A percentile compares a stretch with the other conserved stretches of the same genome.
Evolutionary conservation across 2,888 invertebrate genomes (phyloP).

Genomic region (Amorpha juglandis): DNA sequence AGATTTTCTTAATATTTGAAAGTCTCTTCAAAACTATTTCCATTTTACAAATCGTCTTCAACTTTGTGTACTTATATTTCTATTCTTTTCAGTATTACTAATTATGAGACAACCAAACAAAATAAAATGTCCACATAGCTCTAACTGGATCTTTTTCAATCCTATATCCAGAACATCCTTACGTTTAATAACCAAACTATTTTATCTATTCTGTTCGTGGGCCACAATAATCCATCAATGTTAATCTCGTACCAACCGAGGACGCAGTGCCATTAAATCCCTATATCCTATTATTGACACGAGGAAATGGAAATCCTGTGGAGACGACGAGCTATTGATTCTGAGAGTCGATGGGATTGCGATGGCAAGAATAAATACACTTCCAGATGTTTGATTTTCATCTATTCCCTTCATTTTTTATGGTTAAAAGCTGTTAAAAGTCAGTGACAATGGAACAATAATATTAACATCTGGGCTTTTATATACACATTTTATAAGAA

Average conservation of each 20-base stretch:
- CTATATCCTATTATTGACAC: constrained; percentile 35
- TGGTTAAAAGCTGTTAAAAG: background rate
- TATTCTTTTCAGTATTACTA: too few relatives aligned
- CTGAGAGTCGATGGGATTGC: constrained; percentile 28
- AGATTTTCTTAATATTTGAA: too few relatives aligned
- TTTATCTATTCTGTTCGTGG: background rate
- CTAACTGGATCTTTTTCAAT: too few relatives aligned
- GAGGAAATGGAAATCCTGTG: constrained; percentile 42
- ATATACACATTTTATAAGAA: background rate
- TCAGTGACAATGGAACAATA: too few relatives aligned
- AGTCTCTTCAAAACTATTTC: too few relatives aligned
- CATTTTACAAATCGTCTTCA: too few relatives aligned
- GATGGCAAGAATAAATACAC: constrained; percentile 11
- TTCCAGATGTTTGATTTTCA: background rate
- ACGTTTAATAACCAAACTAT: too few relatives aligned
- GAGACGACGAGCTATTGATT: constrained; percentile 47
- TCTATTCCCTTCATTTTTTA: background rate
- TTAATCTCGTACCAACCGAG: constrained; percentile 38
- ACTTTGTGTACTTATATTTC: too few relatives aligned
- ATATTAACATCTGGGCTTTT: too few relatives aligned
- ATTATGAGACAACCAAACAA: too few relatives aligned
- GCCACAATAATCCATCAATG: constrained; percentile 8
- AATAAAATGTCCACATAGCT: too few relatives aligned
- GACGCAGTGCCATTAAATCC: constrained; percentile 37
- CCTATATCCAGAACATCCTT: too few relatives aligned